These are phyloP conservation scores for Aphyosemion australe DNA, from an alignment of 2,113 vertebrate genomes.

Conservation along the genomic window DNA sequence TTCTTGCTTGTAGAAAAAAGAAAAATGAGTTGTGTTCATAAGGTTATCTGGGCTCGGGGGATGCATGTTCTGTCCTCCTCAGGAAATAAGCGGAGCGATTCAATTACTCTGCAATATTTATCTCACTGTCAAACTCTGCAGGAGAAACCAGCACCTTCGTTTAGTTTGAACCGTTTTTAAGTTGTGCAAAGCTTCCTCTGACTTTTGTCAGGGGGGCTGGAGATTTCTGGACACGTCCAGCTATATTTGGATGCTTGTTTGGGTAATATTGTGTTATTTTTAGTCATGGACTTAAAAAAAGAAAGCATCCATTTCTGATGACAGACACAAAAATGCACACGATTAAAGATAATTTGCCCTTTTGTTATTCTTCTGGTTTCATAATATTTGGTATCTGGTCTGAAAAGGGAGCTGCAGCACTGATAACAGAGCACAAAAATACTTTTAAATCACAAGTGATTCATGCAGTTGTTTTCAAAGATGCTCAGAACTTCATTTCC, in stretches of 20 bases:
- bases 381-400: no score
- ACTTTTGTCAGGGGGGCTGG: background rate
- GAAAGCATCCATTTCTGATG: background rate
- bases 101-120: conserved; percentile 71
- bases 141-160: conserved; percentile 26
- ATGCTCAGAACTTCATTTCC: no score
- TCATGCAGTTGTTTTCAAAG: no score
- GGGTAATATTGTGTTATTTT: background rate
- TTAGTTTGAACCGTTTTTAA: conserved; percentile 6
- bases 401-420: no score
- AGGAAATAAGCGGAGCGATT: conserved; percentile 75
- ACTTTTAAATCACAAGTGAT: no score
- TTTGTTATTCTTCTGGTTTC: background rate
- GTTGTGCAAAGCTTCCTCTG: background rate
- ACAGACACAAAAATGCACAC: no score
- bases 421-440: no score
- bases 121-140: conserved; percentile 40
- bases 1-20: conserved; percentile 18
- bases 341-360: background rate
- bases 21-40: conserved; percentile 31
- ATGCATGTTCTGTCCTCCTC: conserved; percentile 38
- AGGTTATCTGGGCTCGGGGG: conserved; percentile 10
- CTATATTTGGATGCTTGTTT: conserved; percentile 4
- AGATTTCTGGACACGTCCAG: background rate
- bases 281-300: background rate